Base-by-base conservation (phyloP, 2,888 invertebrate genomes). In the Hecatera dysodea region DNA sequence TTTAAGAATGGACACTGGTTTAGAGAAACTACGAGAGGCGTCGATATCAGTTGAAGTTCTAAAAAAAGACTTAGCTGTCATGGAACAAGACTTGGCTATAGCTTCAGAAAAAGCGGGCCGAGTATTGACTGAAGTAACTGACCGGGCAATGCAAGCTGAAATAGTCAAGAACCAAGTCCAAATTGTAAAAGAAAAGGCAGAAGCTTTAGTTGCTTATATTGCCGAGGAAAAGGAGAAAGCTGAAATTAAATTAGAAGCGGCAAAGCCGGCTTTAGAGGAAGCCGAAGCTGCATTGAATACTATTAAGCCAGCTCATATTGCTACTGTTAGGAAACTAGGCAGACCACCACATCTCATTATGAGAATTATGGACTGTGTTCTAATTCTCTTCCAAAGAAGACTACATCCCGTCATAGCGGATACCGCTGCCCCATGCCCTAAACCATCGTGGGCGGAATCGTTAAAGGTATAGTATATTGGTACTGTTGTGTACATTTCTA, bases 321-420 rank as follows among this genome's bases (percentile, higher is more conserved):
- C 99, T 2, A 99, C 99, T 61, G 99, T 99, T 1, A 96, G 99
- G 82, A 99, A 99, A 93, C 94, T 99, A 67, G 99, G 99, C 12
- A 97, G 99, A 78, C 99, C 99, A 0, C 99, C 99, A 0, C 99
- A 99, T 95, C 96, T 99, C 15, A 99, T 99, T 88, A 98, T 99
- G 99, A 97, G 99, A 78, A 99, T 99, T 84, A 99, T 99, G 99
- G 99, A 99, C 92, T 99, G 98, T 90, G 99, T 99, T 0, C 91
- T 99, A 84, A 98, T 99, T 85, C 94, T 99, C 33, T 99, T 99
- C 90, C 99, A 99, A 96, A 97, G 98, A 77, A 98, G 98, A 92
- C 90, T 99, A 57, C 98, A 99, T 90, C 97, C 98, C 0, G 97
- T 98, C 8, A 97, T 98, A 84, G 96, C 97, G 7, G 99, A 99